Percentiles rank a stretch among this genome's conserved stretches.
phyloP scores from a whole-genome alignment of 2,113 vertebrate species.

The Raphicerus campestris region DNA sequence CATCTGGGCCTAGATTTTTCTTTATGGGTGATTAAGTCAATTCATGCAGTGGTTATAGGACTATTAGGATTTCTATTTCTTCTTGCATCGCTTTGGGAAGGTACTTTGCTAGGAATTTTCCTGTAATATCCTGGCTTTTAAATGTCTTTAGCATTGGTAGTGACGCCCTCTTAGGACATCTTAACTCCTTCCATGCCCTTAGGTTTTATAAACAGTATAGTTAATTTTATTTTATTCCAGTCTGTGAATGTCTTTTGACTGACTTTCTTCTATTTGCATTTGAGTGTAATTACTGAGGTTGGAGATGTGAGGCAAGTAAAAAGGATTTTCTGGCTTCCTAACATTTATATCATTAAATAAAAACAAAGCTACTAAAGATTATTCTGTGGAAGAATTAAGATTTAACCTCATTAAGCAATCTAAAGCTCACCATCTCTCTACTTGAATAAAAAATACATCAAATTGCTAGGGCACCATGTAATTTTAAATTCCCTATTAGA shows the following conservation, averaged over 20 bases:
- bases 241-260: neutral
- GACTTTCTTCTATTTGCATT: neutral
- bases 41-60: neutral
- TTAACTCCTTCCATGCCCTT: neutral
- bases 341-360: neutral
- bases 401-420: neutral
- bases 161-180: neutral
- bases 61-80: slow-evolving; percentile 20
- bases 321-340: neutral
- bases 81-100: neutral
- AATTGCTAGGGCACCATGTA: neutral
- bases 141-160: neutral
- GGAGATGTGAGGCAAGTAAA: neutral
- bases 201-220: neutral
- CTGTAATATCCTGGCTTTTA: neutral
- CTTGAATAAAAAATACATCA: neutral
- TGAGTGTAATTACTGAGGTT: neutral
- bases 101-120: neutral
- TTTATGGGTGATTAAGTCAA: neutral
- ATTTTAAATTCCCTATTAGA: neutral
- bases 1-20: neutral
- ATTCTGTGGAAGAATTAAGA: neutral
- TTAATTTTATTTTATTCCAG: neutral
- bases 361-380: neutral
- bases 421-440: neutral